Percentiles rank a stretch among this genome's conserved stretches.
Evolutionary conservation across 2,888 invertebrate species (phyloP).

Genomic region (Philereme vetulata): DNA sequence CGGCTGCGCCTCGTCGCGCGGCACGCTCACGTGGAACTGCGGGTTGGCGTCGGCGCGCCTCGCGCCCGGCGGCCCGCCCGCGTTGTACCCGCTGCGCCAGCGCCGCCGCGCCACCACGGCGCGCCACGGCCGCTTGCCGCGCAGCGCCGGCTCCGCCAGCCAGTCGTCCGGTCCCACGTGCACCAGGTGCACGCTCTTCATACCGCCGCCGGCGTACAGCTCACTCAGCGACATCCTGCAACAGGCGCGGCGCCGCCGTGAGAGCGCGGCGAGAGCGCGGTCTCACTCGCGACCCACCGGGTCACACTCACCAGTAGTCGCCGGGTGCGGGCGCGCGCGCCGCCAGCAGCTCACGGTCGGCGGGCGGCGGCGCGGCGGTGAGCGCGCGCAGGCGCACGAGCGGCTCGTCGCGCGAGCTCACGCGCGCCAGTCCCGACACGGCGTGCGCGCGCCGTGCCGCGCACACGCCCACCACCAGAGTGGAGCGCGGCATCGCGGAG

Average conservation of each 20-base stretch:
- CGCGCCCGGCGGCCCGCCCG: conserved; percentile 87
- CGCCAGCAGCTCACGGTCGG: conserved; percentile 86
- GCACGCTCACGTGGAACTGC: conserved; percentile 8
- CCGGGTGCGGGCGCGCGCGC: conserved; percentile 62
- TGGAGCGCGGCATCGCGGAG: conserved; percentile 4
- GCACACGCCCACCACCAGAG: conserved; percentile 71
- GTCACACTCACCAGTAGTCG: conserved; percentile 37
- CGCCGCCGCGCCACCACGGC: conserved; percentile 87
- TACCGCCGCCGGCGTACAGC: conserved; percentile 79
- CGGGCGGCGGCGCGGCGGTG: conserved; percentile 74
- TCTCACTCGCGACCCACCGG: too few species aligned
- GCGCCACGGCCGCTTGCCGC: conserved; percentile 78
- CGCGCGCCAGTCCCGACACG: conserved; percentile 63
- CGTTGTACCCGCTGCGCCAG: conserved; percentile 85
- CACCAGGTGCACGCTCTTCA: conserved; percentile 76
- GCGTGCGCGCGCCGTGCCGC: conserved; percentile 87
- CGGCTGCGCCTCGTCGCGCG: not conserved
- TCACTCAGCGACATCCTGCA: conserved; percentile 88
- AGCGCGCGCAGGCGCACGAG: conserved; percentile 21
- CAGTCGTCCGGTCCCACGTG: conserved; percentile 91
- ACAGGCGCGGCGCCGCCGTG: not conserved
- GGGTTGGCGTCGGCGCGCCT: conserved; percentile 44
- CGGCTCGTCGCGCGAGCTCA: conserved; percentile 28
- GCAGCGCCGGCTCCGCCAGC: conserved; percentile 86
- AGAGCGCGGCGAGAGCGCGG: too few species aligned